phyloP scores from a whole-genome alignment of 2,888 invertebrate species.

The Cactoblastis cactorum region DNA sequence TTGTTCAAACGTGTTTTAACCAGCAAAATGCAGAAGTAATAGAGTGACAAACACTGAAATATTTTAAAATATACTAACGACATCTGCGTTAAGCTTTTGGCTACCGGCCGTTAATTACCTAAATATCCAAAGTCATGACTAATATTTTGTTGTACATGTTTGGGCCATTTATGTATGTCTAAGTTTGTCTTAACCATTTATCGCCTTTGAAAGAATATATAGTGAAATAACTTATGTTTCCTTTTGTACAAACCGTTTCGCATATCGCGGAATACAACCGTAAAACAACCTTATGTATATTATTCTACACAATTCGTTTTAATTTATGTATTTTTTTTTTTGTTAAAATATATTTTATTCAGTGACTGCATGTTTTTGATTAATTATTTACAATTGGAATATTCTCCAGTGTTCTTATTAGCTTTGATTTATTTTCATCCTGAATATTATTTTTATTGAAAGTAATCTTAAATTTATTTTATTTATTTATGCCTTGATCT shows the following conservation, averaged over 20 bases:
- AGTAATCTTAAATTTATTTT: background rate
- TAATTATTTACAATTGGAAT: too few species aligned
- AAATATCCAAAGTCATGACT: constrained; percentile 7
- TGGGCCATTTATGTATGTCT: background rate
- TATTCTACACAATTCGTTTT: background rate
- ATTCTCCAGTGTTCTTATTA: too few species aligned
- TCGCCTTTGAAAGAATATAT: background rate
- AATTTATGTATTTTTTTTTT: background rate
- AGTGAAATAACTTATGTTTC: background rate
- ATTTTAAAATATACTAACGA: too few species aligned
- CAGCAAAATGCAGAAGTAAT: too few species aligned
- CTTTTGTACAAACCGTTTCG: too few species aligned
- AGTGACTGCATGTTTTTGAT: background rate
- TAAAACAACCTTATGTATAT: background rate
- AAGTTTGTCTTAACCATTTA: background rate
- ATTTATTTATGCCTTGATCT: background rate
- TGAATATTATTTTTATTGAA: background rate
- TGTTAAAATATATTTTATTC: too few species aligned
- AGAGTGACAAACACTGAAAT: too few species aligned
- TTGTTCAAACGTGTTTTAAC: too few species aligned
- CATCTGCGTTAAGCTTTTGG: too few species aligned
- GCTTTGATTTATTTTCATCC: too few species aligned
- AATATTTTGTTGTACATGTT: background rate
- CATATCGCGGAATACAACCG: too few species aligned
- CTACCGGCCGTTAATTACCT: too few species aligned